Conservation (phyloP, 2,113 vertebrate species). For the Semnornis frantzii region DNA sequence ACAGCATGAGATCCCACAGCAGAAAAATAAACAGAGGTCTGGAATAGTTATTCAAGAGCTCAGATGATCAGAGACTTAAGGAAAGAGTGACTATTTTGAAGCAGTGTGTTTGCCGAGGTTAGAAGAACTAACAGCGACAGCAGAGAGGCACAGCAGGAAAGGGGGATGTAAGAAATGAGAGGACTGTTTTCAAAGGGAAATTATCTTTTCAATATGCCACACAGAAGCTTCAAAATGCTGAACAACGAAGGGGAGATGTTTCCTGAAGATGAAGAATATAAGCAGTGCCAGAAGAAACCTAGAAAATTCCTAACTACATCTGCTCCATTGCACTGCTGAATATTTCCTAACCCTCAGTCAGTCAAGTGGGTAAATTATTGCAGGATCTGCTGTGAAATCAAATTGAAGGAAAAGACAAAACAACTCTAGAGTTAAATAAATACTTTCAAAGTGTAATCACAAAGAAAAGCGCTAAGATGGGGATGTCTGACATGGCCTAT, state of each 20-base stretch:
- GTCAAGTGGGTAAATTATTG: not conserved
- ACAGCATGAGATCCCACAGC: not conserved
- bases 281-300: not conserved
- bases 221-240: not conserved
- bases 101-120: not conserved
- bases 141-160: not conserved
- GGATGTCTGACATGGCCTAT: conserved; percentile 31
- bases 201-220: not conserved
- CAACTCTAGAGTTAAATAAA: conserved; percentile 48
- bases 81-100: not conserved
- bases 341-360: not conserved
- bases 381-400: conserved; percentile 23
- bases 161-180: not conserved
- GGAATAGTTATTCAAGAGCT: not conserved
- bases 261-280: not conserved
- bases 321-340: not conserved
- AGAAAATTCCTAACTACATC: not conserved
- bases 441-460: conserved; percentile 6
- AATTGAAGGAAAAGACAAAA: conserved; percentile 26
- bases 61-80: not conserved
- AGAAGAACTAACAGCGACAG: not conserved
- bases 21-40: not conserved
- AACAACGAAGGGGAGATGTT: not conserved
- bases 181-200: not conserved
- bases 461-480: conserved; percentile 21